These are phyloP conservation scores for Actenoides hombroni DNA, from an alignment of 2,113 vertebrate genomes.

Conservation along the genomic window DNA sequence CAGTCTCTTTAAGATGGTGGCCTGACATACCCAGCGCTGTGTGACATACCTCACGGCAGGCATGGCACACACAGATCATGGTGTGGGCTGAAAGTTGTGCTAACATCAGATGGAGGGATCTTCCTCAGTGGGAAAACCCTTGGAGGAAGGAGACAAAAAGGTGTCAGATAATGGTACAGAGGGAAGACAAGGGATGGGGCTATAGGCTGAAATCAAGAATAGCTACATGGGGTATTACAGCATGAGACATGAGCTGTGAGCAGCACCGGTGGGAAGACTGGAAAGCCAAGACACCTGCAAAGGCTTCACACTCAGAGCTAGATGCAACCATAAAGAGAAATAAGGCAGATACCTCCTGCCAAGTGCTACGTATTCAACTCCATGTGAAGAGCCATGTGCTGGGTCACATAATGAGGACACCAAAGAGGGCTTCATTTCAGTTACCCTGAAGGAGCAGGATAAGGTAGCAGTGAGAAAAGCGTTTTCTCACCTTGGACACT, in stretches of 20 bases:
- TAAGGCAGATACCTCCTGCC: not conserved
- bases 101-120: not conserved
- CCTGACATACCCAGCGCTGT: not conserved
- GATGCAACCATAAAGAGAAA: not conserved
- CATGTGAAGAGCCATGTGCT: not conserved
- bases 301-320: not conserved
- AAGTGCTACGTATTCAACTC: not conserved
- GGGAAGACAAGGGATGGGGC: not conserved
- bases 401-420: not conserved
- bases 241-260: not conserved
- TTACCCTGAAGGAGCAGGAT: not conserved
- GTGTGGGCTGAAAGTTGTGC: not conserved
- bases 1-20: not conserved
- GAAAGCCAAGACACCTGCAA: not conserved
- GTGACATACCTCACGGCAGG: not conserved
- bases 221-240: not conserved
- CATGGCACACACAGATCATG: not conserved
- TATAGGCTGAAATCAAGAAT: not conserved
- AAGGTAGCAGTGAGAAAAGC: not conserved
- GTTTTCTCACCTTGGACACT: not conserved
- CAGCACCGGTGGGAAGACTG: not conserved
- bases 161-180: not conserved
- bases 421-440: not conserved
- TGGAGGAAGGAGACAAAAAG: not conserved
- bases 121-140: not conserved